Conservation (phyloP, 2,797 vertebrate species). For the Lophura swinhoii region DNA sequence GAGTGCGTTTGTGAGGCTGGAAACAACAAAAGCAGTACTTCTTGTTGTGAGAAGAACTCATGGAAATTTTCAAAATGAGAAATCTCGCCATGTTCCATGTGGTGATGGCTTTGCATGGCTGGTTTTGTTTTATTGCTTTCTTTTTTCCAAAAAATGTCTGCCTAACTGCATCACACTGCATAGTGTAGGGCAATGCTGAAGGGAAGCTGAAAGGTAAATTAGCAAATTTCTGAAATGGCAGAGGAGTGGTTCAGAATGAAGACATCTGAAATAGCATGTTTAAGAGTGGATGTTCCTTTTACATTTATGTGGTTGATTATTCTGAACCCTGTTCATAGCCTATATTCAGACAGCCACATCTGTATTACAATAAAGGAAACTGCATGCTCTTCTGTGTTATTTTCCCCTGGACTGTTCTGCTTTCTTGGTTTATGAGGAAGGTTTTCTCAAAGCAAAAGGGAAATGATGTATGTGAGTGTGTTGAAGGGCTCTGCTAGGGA, state of each 20-base stretch:
- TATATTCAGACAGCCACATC: neutral
- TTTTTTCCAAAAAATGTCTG: neutral
- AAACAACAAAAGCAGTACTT: neutral
- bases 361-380: neutral
- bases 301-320: rapidly evolving
- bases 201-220: neutral
- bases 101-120: neutral
- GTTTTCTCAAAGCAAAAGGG: neutral
- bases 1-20: neutral
- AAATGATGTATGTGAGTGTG: rapidly evolving
- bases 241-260: neutral
- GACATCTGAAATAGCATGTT: neutral
- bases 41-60: neutral
- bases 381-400: rapidly evolving
- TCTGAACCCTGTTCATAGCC: neutral
- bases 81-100: neutral
- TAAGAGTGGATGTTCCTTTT: neutral
- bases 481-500: neutral
- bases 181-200: too few relatives aligned
- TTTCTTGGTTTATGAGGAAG: neutral
- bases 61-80: neutral
- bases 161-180: neutral
- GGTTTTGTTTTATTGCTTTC: too few relatives aligned
- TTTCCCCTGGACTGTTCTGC: neutral
- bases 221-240: neutral